Percentiles rank a stretch among this genome's conserved stretches.
These are phyloP conservation scores for Manis pentadactyla DNA, from an alignment of 2,797 vertebrate genomes.

Conservation along the genomic window DNA sequence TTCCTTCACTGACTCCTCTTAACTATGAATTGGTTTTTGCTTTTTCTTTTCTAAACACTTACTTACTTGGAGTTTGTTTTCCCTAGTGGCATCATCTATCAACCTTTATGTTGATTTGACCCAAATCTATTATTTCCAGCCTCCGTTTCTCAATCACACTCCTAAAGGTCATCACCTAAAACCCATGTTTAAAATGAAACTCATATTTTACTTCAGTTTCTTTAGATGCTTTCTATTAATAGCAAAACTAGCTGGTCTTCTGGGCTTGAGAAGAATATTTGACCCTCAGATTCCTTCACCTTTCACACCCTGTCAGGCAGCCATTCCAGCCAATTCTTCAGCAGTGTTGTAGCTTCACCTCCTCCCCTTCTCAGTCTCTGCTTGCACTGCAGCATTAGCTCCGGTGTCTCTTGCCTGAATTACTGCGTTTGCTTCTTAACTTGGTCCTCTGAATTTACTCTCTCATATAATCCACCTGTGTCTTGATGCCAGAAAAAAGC, in stretches of 20 bases:
- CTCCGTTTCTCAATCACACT: constrained; percentile 10
- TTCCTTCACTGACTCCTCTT: not conserved
- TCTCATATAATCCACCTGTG: not conserved
- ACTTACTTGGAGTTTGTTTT: constrained; percentile 37
- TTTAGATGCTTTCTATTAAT: constrained; percentile 44
- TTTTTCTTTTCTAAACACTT: constrained; percentile 45
- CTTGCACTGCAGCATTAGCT: not conserved
- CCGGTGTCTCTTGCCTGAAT: not conserved
- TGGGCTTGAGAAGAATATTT: constrained; percentile 26
- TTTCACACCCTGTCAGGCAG: not conserved
- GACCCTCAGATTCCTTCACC: constrained; percentile 10
- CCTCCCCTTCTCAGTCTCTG: not conserved
- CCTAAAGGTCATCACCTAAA: constrained; percentile 45
- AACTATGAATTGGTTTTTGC: not conserved
- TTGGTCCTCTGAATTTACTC: not conserved
- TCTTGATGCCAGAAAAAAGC: not conserved
- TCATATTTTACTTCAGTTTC: constrained; percentile 65
- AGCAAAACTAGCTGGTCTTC: constrained; percentile 40
- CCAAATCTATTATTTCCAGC: constrained; percentile 42
- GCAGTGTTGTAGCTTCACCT: not conserved
- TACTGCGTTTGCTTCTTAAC: not conserved
- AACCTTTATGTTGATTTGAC: constrained; percentile 39
- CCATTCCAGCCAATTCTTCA: not conserved
- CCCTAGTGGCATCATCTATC: constrained; percentile 19
- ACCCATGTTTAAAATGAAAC: constrained; percentile 65